Evolutionary conservation across 2,113 vertebrate genomes (phyloP).

Genomic region (Catharus bicknelli): DNA sequence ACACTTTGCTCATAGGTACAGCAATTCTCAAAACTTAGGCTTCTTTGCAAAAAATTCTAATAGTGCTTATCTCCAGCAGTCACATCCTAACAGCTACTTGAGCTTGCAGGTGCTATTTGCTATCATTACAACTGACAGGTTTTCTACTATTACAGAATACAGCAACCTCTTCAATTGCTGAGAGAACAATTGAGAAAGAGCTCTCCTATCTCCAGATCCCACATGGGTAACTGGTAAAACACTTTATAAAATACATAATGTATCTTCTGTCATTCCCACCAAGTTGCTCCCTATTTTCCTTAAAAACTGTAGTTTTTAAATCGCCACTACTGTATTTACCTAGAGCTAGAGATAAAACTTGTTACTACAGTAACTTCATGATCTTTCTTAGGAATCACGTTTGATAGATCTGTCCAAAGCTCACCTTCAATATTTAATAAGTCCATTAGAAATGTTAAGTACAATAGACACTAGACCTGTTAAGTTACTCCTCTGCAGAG

Average conservation of each 20-base stretch:
- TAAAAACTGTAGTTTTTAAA: background rate
- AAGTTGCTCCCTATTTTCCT: background rate
- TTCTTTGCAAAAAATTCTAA: background rate
- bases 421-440: background rate
- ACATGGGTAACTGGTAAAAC: background rate
- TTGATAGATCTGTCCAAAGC: background rate
- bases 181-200: background rate
- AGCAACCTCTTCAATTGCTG: background rate
- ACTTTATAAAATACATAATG: background rate
- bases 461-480: background rate
- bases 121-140: fast-evolving
- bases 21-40: fast-evolving
- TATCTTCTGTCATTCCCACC: background rate
- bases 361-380: background rate
- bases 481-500: background rate
- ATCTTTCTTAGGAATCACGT: background rate
- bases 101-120: background rate
- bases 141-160: background rate
- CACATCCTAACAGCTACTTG: background rate
- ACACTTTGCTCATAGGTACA: background rate
- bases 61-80: background rate
- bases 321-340: background rate
- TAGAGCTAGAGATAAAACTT: background rate
- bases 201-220: background rate
- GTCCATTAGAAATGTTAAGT: background rate